Conservation (phyloP, 2,797 vertebrate genomes). For the Australoheros facetus region DNA sequence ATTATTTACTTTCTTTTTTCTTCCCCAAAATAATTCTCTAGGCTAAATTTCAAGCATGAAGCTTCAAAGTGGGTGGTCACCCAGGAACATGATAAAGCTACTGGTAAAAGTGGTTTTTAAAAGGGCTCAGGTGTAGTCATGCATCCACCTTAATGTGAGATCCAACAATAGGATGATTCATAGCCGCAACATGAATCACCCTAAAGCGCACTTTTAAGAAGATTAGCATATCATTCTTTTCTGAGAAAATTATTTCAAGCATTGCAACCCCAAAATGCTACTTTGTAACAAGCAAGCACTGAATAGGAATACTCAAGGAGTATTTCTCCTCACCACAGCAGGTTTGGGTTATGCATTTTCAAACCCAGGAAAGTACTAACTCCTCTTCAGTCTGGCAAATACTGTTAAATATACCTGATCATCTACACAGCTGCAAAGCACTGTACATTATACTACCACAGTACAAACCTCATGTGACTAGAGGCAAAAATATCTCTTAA, state of each 20-base stretch:
- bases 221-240: slow-evolving; percentile 23
- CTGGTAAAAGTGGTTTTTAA: slow-evolving; percentile 12
- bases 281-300: slow-evolving; percentile 6
- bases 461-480: background rate
- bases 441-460: background rate
- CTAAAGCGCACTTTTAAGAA: slow-evolving; percentile 19
- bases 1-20: background rate
- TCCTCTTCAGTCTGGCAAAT: background rate
- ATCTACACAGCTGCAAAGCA: background rate
- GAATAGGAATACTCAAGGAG: background rate
- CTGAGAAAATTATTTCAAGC: slow-evolving; percentile 13
- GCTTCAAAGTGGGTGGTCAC: slow-evolving; percentile 37
- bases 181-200: background rate
- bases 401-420: background rate
- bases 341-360: slow-evolving; percentile 4
- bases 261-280: slow-evolving; percentile 1
- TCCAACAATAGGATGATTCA: slow-evolving; percentile 44
- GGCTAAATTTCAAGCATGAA: slow-evolving; percentile 25
- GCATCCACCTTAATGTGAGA: slow-evolving; percentile 30
- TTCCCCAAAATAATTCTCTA: background rate
- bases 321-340: slow-evolving; percentile 1
- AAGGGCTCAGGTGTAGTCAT: slow-evolving; percentile 6
- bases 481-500: background rate
- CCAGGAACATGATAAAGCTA: slow-evolving; percentile 3
- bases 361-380: background rate